Conservation (phyloP, 2,797 vertebrate species). For the Gastrophryne carolinensis region DNA sequence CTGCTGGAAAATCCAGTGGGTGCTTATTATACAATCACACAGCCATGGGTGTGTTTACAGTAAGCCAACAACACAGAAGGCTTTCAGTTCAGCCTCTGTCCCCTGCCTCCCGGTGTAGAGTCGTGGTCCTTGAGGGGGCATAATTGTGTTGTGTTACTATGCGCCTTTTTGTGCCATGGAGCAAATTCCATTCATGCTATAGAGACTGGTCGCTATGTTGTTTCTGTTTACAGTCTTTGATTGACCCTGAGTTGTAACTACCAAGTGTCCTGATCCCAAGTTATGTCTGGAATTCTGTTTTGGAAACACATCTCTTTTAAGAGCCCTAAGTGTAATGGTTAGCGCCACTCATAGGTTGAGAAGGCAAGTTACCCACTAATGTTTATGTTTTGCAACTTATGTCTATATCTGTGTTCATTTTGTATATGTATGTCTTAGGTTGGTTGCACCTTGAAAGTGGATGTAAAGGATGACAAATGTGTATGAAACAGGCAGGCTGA, state of each 20-base stretch:
- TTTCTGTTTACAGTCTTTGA: not conserved
- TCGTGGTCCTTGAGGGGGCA: not conserved
- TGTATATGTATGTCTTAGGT: too few relatives aligned
- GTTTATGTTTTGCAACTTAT: too few relatives aligned
- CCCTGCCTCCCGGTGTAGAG: not conserved
- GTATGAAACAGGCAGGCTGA: too few relatives aligned
- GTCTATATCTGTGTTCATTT: too few relatives aligned
- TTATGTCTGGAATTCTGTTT: too few relatives aligned
- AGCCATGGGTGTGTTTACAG: not conserved
- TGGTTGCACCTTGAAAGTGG: too few relatives aligned
- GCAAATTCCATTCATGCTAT: not conserved
- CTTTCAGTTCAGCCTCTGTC: not conserved
- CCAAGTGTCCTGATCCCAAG: not conserved
- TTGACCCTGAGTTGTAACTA: not conserved
- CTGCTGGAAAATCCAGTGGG: not conserved
- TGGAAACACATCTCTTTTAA: too few relatives aligned
- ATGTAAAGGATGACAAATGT: too few relatives aligned
- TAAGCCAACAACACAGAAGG: not conserved
- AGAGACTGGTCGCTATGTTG: not conserved
- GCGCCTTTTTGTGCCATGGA: not conserved
- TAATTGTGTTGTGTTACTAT: not conserved
- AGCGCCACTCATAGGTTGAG: too few relatives aligned
- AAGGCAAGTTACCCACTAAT: too few relatives aligned
- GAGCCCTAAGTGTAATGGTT: too few relatives aligned
- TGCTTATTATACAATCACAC: not conserved